Evolutionary conservation across 1,140 invertebrate genomes (phyloP).

Genomic region (Musca vetustissima): DNA sequence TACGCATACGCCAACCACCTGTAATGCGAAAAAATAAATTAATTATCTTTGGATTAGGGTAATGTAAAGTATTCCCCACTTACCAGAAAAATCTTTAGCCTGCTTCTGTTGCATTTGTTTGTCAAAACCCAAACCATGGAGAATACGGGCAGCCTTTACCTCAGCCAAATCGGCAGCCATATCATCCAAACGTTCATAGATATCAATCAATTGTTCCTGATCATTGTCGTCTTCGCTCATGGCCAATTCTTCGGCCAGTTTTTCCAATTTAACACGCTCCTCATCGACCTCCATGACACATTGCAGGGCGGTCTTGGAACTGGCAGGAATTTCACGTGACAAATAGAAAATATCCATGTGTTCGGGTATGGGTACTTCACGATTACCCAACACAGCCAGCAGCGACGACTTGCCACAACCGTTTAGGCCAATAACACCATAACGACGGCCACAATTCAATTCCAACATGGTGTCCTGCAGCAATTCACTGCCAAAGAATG

Average conservation of each 20-base stretch:
- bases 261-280: conserved; percentile 88
- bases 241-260: conserved; percentile 87
- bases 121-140: conserved; percentile 96
- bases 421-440: conserved; percentile 95
- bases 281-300: conserved; percentile 99
- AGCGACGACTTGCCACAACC: conserved; percentile 96
- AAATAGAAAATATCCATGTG: conserved; percentile 98
- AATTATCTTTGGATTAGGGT: not conserved
- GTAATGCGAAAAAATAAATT: not conserved
- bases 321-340: conserved; percentile 94
- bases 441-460: conserved; percentile 94
- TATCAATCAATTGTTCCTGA: conserved; percentile 95
- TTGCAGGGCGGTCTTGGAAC: conserved; percentile 87
- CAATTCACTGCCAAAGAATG: conserved; percentile 96
- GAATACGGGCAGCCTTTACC: conserved; percentile 88
- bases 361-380: conserved; percentile 94
- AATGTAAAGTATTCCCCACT: conserved; percentile 6
- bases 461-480: conserved; percentile 95
- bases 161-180: conserved; percentile 95
- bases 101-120: conserved; percentile 89
- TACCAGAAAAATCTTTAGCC: conserved; percentile 91
- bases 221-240: conserved; percentile 88
- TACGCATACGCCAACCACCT: conserved; percentile 98
- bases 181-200: conserved; percentile 97
- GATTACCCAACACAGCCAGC: conserved; percentile 85